These are phyloP conservation scores for Caenorhabditis sp. DNA, from an alignment of 2,888 invertebrate genomes.

Conservation along the genomic window DNA sequence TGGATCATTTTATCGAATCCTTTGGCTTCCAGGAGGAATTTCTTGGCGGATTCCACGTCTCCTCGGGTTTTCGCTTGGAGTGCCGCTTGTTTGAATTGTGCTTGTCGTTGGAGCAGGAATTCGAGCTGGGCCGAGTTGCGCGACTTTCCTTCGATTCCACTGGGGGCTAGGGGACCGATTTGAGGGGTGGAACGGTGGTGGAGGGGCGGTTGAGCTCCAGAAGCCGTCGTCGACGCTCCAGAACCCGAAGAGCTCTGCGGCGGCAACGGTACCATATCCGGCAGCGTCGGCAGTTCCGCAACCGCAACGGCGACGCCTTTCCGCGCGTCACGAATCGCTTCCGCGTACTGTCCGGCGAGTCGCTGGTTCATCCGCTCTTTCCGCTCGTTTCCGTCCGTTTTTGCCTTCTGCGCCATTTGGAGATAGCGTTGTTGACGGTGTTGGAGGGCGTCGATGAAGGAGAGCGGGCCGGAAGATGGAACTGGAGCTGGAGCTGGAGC, in stretches of 20 bases:
- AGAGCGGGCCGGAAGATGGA: conserved; percentile 13
- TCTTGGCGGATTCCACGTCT: conserved; percentile 75
- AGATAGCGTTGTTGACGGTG: conserved; percentile 69
- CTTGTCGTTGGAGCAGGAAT: conserved; percentile 74
- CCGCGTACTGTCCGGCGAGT: conserved; percentile 71
- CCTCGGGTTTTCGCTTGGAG: conserved; percentile 76
- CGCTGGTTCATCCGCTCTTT: conserved; percentile 73
- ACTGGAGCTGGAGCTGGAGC: not conserved
- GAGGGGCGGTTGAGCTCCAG: not conserved
- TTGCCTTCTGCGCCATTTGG: conserved; percentile 71
- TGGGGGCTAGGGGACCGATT: conserved; percentile 69
- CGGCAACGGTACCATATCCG: conserved; percentile 72
- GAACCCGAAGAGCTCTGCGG: conserved; percentile 58
- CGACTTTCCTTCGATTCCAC: conserved; percentile 58
- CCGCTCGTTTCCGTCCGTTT: conserved; percentile 73
- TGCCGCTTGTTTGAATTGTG: conserved; percentile 79
- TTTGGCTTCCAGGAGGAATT: conserved; percentile 74
- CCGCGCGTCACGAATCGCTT: conserved; percentile 71
- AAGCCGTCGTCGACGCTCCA: no score
- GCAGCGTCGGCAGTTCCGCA: conserved; percentile 72
- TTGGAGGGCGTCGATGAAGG: conserved; percentile 68
- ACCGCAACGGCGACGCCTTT: conserved; percentile 66
- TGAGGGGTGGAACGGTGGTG: conserved; percentile 35
- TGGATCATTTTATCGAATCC: conserved; percentile 94
- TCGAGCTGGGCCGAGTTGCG: conserved; percentile 63